These are phyloP conservation scores for Drosophila obscura DNA, from an alignment of 1,140 invertebrate genomes.

Conservation along the genomic window DNA sequence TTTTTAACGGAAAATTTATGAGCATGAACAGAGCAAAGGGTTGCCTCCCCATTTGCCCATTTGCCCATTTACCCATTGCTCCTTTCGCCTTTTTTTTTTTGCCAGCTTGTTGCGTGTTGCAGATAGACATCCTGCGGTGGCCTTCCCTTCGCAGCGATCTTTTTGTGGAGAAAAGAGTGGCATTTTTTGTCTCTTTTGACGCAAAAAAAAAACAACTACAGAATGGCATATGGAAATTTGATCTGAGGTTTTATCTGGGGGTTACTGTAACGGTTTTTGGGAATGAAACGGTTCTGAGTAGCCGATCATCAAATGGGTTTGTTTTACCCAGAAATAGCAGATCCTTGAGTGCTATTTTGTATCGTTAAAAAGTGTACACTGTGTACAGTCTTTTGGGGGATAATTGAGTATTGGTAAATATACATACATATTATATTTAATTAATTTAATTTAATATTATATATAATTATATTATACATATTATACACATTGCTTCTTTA, in stretches of 20 bases:
- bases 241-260: conserved; percentile 8
- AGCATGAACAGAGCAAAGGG: conserved; percentile 37
- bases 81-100: conserved; percentile 12
- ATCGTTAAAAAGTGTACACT: neutral
- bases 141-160: conserved; percentile 26
- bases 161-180: neutral
- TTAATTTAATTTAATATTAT: too few relatives aligned
- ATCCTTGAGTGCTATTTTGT: too few relatives aligned
- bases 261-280: conserved; percentile 22
- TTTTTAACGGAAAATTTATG: conserved; percentile 82
- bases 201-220: conserved; percentile 13
- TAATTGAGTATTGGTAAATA: too few relatives aligned
- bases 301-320: too few relatives aligned
- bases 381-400: neutral
- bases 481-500: too few relatives aligned
- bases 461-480: too few relatives aligned
- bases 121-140: conserved; percentile 67
- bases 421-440: too few relatives aligned
- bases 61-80: neutral
- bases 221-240: conserved; percentile 50
- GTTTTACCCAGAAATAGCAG: neutral
- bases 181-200: neutral
- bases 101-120: conserved; percentile 66
- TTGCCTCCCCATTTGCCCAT: conserved; percentile 16
- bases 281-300: neutral